Base-by-base conservation (phyloP, 2,888 invertebrate species). In the Baccha elongata region DNA sequence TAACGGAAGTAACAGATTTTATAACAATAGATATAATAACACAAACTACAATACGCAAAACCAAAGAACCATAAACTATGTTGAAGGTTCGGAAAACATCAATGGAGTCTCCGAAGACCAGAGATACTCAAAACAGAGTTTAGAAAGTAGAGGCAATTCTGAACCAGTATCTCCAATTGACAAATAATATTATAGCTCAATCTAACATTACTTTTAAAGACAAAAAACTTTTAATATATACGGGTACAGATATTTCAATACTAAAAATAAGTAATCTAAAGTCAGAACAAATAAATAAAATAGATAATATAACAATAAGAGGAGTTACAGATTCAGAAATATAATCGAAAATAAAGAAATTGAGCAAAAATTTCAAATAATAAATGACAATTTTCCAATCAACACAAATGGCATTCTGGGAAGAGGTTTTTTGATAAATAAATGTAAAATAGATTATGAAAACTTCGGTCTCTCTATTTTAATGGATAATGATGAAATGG, bases 381-480 rank as follows among this genome's bases (percentile, higher is more conserved):
- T 32, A 8, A 32, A 62, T 15, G 32, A 52, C 4, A 37, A 62
- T 8, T 62, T 72, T 8, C 72, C 62, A 13, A 53, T 72, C 15
- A 11, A 23, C n/a, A 72, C 62, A n/a, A 19, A 72, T 37, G 72
- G 72, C 13, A 62, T 62, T 15, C 19, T 64, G 11, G 72, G 64
- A 15, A 29, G 53, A 15, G 64, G 53, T 37, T 53, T 73, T 15
- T 44, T 53, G 6, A 29, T 44, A 1, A n/a, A 23, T 10, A 32
- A 26, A 0, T 46, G 60, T 15, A 68, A 68, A 19, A 75, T 68
- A 46, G 50, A 52, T 32, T 68, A 26, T 13, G 68, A 60, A 60
- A 44, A 40, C 15, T 52, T 48, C 17, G 60, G 52, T 10, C 26
- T 68, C 8, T 26, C 55, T 11, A 35, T 67, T 4, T 2, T 17